A percentile compares a stretch with the other conserved stretches of the same genome.
These are phyloP conservation scores for Gerris buenoi DNA, from an alignment of 1,140 invertebrate genomes.

Conservation along the genomic window DNA sequence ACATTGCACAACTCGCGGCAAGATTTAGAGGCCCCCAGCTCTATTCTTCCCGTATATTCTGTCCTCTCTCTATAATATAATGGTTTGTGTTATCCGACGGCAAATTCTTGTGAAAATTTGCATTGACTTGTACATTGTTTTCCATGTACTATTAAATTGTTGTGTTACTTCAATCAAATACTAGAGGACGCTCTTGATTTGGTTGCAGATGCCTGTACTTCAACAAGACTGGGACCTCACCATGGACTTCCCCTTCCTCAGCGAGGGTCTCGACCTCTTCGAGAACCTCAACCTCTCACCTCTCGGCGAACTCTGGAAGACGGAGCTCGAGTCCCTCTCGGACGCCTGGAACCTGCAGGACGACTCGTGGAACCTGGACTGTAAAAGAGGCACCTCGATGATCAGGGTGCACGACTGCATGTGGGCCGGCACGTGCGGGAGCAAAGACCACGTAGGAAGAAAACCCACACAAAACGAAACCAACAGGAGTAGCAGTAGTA, in stretches of 20 bases:
- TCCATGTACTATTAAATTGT: too few relatives aligned
- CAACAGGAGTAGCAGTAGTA: not conserved
- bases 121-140: too few relatives aligned
- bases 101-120: too few relatives aligned
- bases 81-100: too few relatives aligned
- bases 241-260: not conserved
- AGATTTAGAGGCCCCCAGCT: too few relatives aligned
- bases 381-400: slow-evolving; percentile 22
- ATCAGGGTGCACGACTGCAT: slow-evolving; percentile 46
- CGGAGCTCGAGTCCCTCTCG: not conserved
- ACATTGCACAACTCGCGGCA: too few relatives aligned
- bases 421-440: slow-evolving; percentile 45
- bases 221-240: not conserved
- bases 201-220: not conserved
- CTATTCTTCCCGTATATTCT: too few relatives aligned
- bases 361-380: not conserved
- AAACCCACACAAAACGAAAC: not conserved
- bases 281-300: not conserved
- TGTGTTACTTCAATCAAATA: too few relatives aligned
- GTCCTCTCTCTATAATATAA: too few relatives aligned
- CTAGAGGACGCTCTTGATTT: too few relatives aligned
- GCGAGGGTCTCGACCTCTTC: not conserved
- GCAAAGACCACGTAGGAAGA: slow-evolving; percentile 30
- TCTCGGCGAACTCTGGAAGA: not conserved
- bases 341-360: not conserved